Conservation (phyloP, 2,888 invertebrate genomes). For the Noctua janthe region DNA sequence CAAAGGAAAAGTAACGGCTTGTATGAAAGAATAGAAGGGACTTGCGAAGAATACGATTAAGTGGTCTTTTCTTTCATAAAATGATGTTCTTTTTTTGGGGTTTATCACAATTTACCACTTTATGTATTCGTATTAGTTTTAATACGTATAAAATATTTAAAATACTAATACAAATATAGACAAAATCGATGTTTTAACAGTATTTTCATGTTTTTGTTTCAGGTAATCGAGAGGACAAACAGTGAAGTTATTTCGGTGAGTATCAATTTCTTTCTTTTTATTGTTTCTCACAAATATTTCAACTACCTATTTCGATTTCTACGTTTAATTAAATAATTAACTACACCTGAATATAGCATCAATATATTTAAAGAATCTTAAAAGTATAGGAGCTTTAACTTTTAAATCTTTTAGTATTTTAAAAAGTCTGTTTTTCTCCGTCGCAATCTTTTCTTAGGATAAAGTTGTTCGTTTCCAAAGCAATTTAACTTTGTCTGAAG, state of each 20-base stretch:
- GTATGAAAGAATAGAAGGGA: constrained; percentile 41
- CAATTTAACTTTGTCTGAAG: constrained; percentile 56
- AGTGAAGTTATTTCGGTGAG: constrained; percentile 44
- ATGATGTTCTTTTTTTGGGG: background rate
- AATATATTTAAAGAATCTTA: background rate
- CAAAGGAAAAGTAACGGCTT: constrained; percentile 48
- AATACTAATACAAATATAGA: background rate
- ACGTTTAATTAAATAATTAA: background rate
- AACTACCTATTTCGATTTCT: background rate
- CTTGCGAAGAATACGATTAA: constrained; percentile 29
- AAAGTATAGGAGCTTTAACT: constrained; percentile 13
- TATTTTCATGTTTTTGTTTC: constrained; percentile 17
- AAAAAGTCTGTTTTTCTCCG: background rate
- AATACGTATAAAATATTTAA: too few relatives aligned
- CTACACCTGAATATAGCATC: background rate
- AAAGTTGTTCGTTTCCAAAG: constrained; percentile 51
- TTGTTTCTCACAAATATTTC: background rate
- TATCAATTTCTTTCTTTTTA: background rate
- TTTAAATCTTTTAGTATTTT: background rate
- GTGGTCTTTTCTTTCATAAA: constrained; percentile 16
- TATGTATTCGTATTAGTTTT: background rate
- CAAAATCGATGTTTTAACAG: background rate
- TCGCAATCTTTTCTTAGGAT: constrained; percentile 17
- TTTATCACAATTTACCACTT: background rate
- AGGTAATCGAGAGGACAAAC: constrained; percentile 28